These are phyloP conservation scores for Ditylenchus dipsaci DNA, from an alignment of 1,140 invertebrate species.

Conservation along the genomic window DNA sequence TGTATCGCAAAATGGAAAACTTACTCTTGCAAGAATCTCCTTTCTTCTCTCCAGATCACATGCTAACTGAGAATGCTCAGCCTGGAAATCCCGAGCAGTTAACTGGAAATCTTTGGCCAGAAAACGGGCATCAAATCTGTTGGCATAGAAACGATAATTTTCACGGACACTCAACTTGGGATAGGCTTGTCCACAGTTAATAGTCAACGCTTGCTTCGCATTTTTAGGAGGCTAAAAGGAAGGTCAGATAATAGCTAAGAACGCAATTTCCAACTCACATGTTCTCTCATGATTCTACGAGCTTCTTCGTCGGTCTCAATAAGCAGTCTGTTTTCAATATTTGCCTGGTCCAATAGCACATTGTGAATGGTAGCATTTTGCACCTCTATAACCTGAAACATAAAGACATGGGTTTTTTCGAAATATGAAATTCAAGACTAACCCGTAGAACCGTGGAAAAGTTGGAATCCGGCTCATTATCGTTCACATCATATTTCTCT, in stretches of 20 bases:
- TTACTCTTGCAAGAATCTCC: background rate
- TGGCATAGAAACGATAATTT: slow-evolving; percentile 41
- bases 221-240: slow-evolving; percentile 43
- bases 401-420: too few relatives aligned
- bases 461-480: slow-evolving; percentile 26
- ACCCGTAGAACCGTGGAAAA: slow-evolving; percentile 27
- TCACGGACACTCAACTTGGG: slow-evolving; percentile 6
- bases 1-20: too few relatives aligned
- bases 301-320: slow-evolving; percentile 43
- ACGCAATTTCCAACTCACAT: slow-evolving; percentile 10
- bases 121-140: slow-evolving; percentile 8
- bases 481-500: slow-evolving; percentile 16
- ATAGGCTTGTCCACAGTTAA: slow-evolving; percentile 29
- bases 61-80: background rate
- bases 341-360: slow-evolving; percentile 19
- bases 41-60: background rate
- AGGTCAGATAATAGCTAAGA: background rate
- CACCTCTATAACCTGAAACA: slow-evolving; percentile 19
- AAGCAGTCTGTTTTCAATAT: slow-evolving; percentile 32
- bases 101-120: slow-evolving; percentile 3
- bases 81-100: background rate
- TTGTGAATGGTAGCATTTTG: slow-evolving; percentile 41
- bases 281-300: slow-evolving; percentile 35
- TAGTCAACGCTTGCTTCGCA: slow-evolving; percentile 24
- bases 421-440: too few relatives aligned